A percentile compares a stretch with the other conserved stretches of the same genome.
phyloP scores from a whole-genome alignment of 1,140 invertebrate genomes.

The Temnothorax nylanderi region DNA sequence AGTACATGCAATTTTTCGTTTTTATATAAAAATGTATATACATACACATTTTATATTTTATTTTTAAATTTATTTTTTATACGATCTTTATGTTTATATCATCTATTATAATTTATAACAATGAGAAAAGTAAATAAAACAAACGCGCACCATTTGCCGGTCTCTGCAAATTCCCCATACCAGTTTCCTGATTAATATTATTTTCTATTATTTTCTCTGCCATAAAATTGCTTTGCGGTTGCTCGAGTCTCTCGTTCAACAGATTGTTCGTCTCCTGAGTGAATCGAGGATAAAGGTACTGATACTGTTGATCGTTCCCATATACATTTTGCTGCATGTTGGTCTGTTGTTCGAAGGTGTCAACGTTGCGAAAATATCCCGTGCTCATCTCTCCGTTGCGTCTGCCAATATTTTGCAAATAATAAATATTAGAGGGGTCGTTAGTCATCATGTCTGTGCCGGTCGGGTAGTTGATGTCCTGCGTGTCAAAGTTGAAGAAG shows the following conservation, averaged over 20 bases:
- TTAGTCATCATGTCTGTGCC: conserved; percentile 47
- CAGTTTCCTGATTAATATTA: conserved; percentile 47
- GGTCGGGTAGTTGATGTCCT: conserved; percentile 51
- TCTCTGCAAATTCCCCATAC: conserved; percentile 43
- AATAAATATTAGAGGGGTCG: conserved; percentile 57
- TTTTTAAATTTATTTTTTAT: not conserved
- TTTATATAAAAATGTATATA: not conserved
- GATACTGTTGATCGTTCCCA: conserved; percentile 50
- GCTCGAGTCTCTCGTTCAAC: conserved; percentile 25
- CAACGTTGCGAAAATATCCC: conserved; percentile 50
- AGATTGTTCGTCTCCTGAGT: conserved; percentile 31
- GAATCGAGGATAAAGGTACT: conserved; percentile 50
- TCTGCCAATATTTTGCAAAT: conserved; percentile 67
- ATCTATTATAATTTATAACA: not conserved
- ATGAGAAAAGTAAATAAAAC: not conserved
- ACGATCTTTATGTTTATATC: not conserved
- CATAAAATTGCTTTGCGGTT: conserved; percentile 12
- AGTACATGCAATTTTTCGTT: not conserved
- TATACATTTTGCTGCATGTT: conserved; percentile 52
- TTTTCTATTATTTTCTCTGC: conserved; percentile 23
- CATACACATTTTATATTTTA: not conserved
- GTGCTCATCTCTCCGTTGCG: conserved; percentile 31
- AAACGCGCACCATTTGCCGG: conserved; percentile 57
- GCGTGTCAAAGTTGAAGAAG: conserved; percentile 48
- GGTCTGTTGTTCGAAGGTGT: conserved; percentile 32